Percentiles rank a stretch among this genome's conserved stretches.
phyloP scores from a whole-genome alignment of 1,140 invertebrate genomes.

The Nephila pilipes region DNA sequence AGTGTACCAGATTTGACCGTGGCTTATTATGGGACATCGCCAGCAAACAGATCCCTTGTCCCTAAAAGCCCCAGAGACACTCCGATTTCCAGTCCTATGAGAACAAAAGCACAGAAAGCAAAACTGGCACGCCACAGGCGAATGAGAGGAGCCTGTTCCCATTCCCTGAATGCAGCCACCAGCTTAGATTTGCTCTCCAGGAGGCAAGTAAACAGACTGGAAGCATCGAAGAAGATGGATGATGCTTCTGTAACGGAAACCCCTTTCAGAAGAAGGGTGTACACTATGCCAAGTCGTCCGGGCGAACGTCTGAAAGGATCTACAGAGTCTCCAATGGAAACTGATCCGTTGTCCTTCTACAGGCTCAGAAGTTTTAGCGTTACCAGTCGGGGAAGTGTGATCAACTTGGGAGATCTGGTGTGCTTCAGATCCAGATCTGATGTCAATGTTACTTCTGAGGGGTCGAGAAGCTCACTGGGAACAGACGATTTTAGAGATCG shows the following conservation, averaged over 20 bases:
- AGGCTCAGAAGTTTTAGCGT: conserved; percentile 93
- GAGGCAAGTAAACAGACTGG: neutral
- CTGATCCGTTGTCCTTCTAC: conserved; percentile 8
- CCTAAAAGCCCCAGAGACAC: conserved; percentile 51
- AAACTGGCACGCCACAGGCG: conserved; percentile 20
- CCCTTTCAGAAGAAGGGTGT: conserved; percentile 58
- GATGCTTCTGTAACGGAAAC: conserved; percentile 13
- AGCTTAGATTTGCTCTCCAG: conserved; percentile 49
- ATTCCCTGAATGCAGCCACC: neutral
- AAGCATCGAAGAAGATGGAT: neutral
- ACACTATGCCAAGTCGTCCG: conserved; percentile 58
- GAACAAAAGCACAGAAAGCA: neutral
- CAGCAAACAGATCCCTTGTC: neutral
- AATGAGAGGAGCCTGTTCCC: neutral
- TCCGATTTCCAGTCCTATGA: conserved; percentile 12
- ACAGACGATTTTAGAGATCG: conserved; percentile 56
- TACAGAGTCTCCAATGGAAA: conserved; percentile 2
- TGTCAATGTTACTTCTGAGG: conserved; percentile 25
- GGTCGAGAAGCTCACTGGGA: neutral
- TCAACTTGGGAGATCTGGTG: conserved; percentile 87
- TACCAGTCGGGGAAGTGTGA: conserved; percentile 90
- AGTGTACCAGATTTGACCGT: conserved; percentile 61
- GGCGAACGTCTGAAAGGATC: neutral
- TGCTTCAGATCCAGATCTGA: conserved; percentile 80
- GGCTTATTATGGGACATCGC: neutral